phyloP scores from a whole-genome alignment of 2,113 vertebrate genomes.

The Takifugu flavidus region DNA sequence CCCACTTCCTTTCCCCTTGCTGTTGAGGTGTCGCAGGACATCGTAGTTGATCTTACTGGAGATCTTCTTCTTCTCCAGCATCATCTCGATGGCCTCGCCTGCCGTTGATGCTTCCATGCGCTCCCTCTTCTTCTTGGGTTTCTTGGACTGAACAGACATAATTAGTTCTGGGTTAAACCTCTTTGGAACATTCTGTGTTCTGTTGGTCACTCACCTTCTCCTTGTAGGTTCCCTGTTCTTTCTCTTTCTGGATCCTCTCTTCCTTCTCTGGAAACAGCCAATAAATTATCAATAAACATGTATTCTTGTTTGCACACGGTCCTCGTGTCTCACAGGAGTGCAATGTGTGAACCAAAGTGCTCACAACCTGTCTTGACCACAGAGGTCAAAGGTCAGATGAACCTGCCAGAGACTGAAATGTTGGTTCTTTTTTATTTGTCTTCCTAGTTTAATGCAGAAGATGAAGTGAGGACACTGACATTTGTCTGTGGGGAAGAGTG shows the following conservation, averaged over 20 bases:
- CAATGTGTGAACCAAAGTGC: too few species aligned
- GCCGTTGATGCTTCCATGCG: constrained; percentile 87
- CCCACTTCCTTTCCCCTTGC: constrained; percentile 55
- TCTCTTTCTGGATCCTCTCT: constrained; percentile 90
- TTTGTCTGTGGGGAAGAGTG: background rate
- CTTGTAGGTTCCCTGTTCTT: constrained; percentile 95
- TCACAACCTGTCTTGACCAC: too few species aligned
- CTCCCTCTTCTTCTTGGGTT: constrained; percentile 84
- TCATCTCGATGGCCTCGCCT: constrained; percentile 95
- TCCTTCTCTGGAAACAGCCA: constrained; percentile 86
- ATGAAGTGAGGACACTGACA: background rate
- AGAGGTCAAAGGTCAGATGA: too few species aligned
- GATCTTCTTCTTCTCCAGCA: constrained; percentile 97
- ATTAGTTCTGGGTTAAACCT: background rate
- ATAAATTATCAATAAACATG: background rate
- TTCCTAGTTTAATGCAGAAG: background rate
- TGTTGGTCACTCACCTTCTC: constrained; percentile 81
- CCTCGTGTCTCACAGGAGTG: too few species aligned
- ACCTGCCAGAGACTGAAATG: background rate
- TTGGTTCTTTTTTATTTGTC: background rate
- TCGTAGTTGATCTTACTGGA: constrained; percentile 99
- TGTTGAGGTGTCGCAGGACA: constrained; percentile 89
- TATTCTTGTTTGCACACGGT: too few species aligned
- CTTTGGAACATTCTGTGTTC: background rate
- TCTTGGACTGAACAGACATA: constrained; percentile 81